Conservation (phyloP, 2,113 vertebrate genomes). For the Heterochromis multidens region DNA sequence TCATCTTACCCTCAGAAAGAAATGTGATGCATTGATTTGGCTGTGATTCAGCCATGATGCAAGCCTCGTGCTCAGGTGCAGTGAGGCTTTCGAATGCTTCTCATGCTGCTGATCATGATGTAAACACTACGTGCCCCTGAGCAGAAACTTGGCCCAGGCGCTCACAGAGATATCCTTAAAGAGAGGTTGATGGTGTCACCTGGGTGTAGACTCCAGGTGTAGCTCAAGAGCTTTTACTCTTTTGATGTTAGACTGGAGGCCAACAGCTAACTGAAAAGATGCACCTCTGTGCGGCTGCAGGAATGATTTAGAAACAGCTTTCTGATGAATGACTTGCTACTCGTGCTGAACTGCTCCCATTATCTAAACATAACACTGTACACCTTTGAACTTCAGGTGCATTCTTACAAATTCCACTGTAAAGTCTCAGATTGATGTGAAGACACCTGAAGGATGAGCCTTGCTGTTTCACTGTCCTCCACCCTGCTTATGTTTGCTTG, state of each 20-base stretch:
- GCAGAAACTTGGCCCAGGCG: background rate
- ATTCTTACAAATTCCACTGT: background rate
- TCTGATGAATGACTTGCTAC: background rate
- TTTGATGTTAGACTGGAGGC: background rate
- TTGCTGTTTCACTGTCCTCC: background rate
- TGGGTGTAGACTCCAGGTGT: background rate
- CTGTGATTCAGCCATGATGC: background rate
- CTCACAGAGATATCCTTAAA: background rate
- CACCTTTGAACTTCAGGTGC: background rate
- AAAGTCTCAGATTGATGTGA: background rate
- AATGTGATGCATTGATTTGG: background rate
- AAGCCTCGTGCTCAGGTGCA: background rate
- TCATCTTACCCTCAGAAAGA: background rate
- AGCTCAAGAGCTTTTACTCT: background rate
- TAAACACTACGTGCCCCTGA: background rate
- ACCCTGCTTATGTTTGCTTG: background rate
- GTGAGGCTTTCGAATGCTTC: background rate
- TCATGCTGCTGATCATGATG: background rate
- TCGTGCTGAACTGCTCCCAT: constrained; percentile 11
- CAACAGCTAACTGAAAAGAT: no score
- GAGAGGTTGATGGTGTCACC: background rate
- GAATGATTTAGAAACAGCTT: background rate
- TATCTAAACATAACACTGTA: background rate
- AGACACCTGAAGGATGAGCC: background rate
- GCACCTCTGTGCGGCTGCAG: no score